A percentile compares a stretch with the other conserved stretches of the same genome.
These are phyloP conservation scores for Centruroides vittatus DNA, from an alignment of 1,140 invertebrate species.

Conservation along the genomic window DNA sequence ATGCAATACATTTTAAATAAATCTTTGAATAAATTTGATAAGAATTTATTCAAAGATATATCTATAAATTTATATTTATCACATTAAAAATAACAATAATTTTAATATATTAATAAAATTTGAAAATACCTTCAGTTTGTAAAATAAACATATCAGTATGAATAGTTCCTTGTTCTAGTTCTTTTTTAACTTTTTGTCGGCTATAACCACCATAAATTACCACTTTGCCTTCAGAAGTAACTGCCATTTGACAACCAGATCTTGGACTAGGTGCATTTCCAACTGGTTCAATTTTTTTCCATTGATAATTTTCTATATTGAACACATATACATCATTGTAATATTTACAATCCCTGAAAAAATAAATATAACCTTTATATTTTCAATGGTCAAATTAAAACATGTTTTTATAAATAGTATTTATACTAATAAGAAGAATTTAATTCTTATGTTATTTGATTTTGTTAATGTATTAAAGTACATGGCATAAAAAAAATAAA, in stretches of 20 bases:
- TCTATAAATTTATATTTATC: no score
- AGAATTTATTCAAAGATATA: no score
- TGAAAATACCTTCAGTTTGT: slow-evolving; percentile 44
- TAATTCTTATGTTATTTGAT: no score
- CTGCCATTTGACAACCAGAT: slow-evolving; percentile 54
- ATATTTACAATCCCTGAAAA: slow-evolving; percentile 65
- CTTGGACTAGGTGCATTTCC: slow-evolving; percentile 51
- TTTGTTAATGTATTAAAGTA: no score
- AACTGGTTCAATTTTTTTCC: slow-evolving; percentile 54
- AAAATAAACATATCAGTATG: slow-evolving; percentile 72
- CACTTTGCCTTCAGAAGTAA: slow-evolving; percentile 45
- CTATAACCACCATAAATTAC: slow-evolving; percentile 82
- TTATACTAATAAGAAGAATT: no score
- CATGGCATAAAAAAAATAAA: no score
- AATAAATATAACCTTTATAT: not conserved
- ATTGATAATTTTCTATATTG: slow-evolving; percentile 60
- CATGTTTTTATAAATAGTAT: no score
- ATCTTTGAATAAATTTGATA: no score
- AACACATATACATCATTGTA: slow-evolving; percentile 78
- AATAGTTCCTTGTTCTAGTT: slow-evolving; percentile 61
- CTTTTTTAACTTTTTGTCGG: slow-evolving; percentile 58
- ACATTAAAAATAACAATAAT: no score
- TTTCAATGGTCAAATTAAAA: no score
- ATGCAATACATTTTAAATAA: no score
- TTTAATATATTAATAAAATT: not conserved